Percentiles rank a stretch among this genome's conserved stretches.
These are phyloP conservation scores for Harpagifer antarcticus DNA, from an alignment of 2,797 vertebrate species.

Conservation along the genomic window DNA sequence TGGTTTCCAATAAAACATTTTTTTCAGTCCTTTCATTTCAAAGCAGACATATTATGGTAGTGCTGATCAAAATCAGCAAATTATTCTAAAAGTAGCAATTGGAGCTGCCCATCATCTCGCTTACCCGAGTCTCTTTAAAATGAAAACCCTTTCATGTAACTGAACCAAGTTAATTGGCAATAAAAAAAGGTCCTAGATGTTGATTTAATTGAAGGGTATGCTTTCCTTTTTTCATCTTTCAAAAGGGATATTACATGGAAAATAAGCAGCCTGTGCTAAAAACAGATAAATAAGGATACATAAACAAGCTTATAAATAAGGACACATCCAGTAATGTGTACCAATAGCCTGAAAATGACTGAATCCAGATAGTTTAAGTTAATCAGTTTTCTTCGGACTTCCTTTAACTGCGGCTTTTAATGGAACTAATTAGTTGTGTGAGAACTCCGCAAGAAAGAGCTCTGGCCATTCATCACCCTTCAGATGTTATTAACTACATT, in stretches of 20 bases:
- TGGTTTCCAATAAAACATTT: constrained; percentile 29
- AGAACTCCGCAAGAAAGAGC: constrained; percentile 77
- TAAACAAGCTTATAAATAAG: constrained; percentile 51
- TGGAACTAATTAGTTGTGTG: constrained; percentile 83
- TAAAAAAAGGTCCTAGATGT: constrained; percentile 71
- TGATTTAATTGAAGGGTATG: constrained; percentile 75
- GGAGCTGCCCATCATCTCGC: constrained; percentile 69
- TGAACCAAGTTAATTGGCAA: constrained; percentile 75
- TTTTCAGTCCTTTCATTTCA: constrained; percentile 54
- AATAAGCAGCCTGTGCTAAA: constrained; percentile 18
- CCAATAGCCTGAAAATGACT: constrained; percentile 56
- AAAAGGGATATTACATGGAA: constrained; percentile 42
- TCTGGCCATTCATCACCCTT: constrained; percentile 82
- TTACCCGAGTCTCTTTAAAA: constrained; percentile 59
- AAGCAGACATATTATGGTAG: constrained; percentile 55
- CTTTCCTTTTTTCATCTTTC: constrained; percentile 35
- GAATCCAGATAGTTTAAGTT: constrained; percentile 77
- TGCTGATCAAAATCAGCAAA: constrained; percentile 72
- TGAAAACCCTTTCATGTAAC: constrained; percentile 72
- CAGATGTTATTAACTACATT: constrained; percentile 85
- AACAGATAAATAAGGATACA: constrained; percentile 36
- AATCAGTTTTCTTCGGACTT: constrained; percentile 80
- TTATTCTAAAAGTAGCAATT: constrained; percentile 73
- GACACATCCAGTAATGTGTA: constrained; percentile 55
- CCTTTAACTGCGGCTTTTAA: constrained; percentile 82